Base-by-base conservation (phyloP, 2,113 vertebrate genomes). In the Apeltes quadracus region DNA sequence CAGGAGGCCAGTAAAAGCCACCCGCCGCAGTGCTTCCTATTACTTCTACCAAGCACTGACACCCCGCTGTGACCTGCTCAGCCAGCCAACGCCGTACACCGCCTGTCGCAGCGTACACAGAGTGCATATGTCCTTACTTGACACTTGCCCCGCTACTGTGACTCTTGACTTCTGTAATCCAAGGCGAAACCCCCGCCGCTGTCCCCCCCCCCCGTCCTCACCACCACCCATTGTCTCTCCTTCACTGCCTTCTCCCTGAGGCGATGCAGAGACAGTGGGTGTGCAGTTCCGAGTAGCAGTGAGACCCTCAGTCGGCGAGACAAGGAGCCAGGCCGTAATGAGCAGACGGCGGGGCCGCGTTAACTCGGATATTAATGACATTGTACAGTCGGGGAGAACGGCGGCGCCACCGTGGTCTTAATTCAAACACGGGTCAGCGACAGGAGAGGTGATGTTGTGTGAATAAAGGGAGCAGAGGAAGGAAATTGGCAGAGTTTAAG, bases 361-460 rank as follows among this genome's bases (percentile, higher is more conserved):
- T 87, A 84, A 83, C 75, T 61, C 69, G 76, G 89, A 87, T 13
- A 61, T 81, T 85, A 91, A 91, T 88, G 74, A 79, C 75, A 86
- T 88, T 71, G 57, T 80, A 84, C 87, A 79, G 78, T 72, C 78
- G 72, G 63, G 82, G 78, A 86, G 83, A 56, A 54, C 16, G 16
- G 41, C 3, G 5, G 36, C 36, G 7, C 75, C 75, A 78, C 69
- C n/a, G 14, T 67, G 73, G 79, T 83, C 76, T 79, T 72, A 79
- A 87, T 86, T 87, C 84, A 84, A 79, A 78, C 20, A 20, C 76
- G 67, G 79, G 80, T 80, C 70, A 78, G 74, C 61, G 65, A 70
- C 64, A 69, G 68, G 61, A 62, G 61, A 55, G 67, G 39, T 27
- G 69, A 58, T 3, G 5, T 23, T 41, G 34, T 25, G 12, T 34